Base-by-base conservation (phyloP, 2,888 invertebrate genomes). In the Watsonalla binaria region DNA sequence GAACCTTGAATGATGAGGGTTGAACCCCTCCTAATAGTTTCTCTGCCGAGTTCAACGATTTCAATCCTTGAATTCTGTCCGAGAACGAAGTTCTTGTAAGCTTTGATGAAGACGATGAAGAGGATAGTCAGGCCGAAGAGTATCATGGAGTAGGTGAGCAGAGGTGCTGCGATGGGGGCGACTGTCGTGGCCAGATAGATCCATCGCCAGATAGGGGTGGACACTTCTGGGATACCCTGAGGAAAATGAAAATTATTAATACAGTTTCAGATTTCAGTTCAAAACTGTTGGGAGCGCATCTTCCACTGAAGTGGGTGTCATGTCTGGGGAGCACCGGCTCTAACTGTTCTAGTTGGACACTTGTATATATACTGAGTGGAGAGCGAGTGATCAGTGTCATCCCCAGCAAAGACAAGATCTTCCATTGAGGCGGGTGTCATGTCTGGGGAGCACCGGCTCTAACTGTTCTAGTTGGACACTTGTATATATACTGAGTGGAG, bases 151-250 rank as follows among this genome's bases (percentile, higher is more conserved):
- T 96, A 96, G 1, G 94, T 93, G 51, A 95, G 80, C 11, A 94
- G 70, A 0, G 96, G 96, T 14, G 93, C 94, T 0, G 94, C 93
- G 34, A 94, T 81, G 13, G 96, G 96, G 0, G 94, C 94, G 59
- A 96, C 93, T 0, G 95, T 94, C 2, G 96, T 96, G 13, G 95
- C 95, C 47, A 96, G 75, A 82, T 94, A 96, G 15, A 96, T 93
- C 95, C 95, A 96, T 24, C 95, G 92, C 73, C 94, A 92, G 54
- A 97, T 96, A n/a, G 95, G 88, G 0, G 96, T 95, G 0, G 96
- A 92, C 6, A 97, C 78, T 63, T 96, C 96, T 52, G 94, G 94
- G 46, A 96, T 92, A 9, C 96, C 96, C 94, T 95, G 78, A 11
- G 5, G 11, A 42, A 11, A 11, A 42, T 11, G 11, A 0, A 84